Evolutionary conservation across 2,797 vertebrate species (phyloP), one percentile per base, ranked within the genome.

Genomic region (Borostomias antarcticus): DNA sequence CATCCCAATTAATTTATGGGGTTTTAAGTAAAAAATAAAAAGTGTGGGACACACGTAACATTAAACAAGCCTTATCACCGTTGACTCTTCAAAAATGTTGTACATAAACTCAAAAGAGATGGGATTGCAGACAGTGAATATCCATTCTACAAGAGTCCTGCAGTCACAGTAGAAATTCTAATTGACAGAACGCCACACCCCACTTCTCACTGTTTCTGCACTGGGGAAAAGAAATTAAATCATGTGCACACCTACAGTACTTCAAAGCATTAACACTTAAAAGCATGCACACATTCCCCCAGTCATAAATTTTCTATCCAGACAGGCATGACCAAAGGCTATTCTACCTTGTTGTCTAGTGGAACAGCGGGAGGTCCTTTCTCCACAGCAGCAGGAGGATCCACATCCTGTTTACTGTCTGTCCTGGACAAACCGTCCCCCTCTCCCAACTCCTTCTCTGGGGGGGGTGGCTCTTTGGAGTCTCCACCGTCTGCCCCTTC

Each of bases 361-460:
- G 65, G 17, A 50, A 47, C 74, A 60, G 58, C 72, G 26, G 76
- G 57, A n/a, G 15, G 33, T 17, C 70, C 69, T 66, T 84, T 60
- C 21, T 37, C 67, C 48, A 64, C 75, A 10, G n/a, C 78, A 43
- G 79, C 70, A n/a, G 63, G 74, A 11, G 30, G 10, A 10, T 72
- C 30, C 32, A 1, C 35, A 13, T 66, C 76, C 47, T 72, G 59
- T 52, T 13, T 72, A 48, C 64, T 30, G 15, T 69, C 82, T 40
- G n/a, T 60, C 19, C 52, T 68, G 45, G 75, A 15, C 0, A 1
- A 48, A 54, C 76, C 45, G 3, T 58, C 40, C 23, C n/a, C 60
- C 17, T 73, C 37, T 30, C 9, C 68, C 9, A 0, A 17, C 1
- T 5, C 61, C 45, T 73, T 84, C 33, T 72, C 75, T 60, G 61